These are phyloP conservation scores for Varanus komodoensis DNA, from an alignment of 2,113 vertebrate genomes.

Conservation along the genomic window DNA sequence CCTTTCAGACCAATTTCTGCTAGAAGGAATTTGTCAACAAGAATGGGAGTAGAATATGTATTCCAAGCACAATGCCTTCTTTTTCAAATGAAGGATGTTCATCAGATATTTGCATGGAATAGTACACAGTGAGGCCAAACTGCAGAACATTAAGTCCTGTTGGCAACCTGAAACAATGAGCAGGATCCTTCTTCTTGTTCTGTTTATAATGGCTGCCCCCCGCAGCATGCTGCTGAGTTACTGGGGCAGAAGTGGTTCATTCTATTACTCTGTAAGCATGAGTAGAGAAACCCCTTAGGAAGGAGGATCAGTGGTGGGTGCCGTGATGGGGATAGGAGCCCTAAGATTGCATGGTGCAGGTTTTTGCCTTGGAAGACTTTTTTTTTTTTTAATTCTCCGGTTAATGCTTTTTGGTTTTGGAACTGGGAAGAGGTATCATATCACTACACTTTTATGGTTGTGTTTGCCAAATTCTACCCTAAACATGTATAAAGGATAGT, in stretches of 20 bases:
- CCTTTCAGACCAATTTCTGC: neutral
- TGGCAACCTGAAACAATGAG: neutral
- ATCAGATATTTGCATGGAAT: neutral
- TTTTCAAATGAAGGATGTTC: neutral
- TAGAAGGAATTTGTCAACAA: conserved; percentile 4
- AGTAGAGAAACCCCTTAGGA: neutral
- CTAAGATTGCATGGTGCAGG: neutral
- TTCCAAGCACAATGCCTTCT: neutral
- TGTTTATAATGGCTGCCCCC: neutral
- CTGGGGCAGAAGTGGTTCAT: neutral
- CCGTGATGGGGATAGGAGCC: neutral
- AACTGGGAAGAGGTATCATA: neutral
- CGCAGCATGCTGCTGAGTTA: neutral
- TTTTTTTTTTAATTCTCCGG: neutral
- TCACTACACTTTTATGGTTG: neutral
- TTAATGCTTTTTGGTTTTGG: neutral
- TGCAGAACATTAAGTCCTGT: neutral
- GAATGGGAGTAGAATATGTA: neutral
- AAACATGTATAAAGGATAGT: neutral
- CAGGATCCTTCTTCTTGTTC: neutral
- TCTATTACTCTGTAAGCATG: neutral
- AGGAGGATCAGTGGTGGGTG: neutral
- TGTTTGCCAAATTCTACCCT: neutral
- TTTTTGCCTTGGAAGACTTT: neutral
- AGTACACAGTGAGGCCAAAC: neutral